Evolutionary conservation across 2,113 vertebrate species (phyloP).

Genomic region (Anser brachyrhynchus): DNA sequence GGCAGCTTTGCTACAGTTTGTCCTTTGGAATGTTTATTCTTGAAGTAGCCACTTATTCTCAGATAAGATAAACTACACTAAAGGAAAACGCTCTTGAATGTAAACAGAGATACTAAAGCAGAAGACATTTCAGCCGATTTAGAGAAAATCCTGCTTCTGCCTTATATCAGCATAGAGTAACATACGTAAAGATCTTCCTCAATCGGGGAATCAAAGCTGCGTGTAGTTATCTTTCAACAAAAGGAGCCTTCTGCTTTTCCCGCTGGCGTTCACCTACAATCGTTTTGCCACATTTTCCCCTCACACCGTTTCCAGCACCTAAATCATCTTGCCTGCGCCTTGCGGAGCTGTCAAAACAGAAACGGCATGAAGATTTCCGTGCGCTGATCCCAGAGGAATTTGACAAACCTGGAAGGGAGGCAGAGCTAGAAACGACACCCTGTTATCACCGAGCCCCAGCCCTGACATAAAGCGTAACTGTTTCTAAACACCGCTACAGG

Average conservation of each 20-base stretch:
- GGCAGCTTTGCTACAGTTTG: background rate
- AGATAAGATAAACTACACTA: background rate
- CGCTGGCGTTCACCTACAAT: background rate
- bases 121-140: background rate
- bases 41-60: background rate
- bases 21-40: background rate
- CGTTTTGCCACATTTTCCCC: background rate
- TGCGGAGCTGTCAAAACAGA: background rate
- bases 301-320: background rate
- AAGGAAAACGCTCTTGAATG: background rate
- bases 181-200: too few relatives aligned
- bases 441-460: background rate
- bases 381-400: background rate
- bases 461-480: background rate
- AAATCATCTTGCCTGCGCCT: background rate
- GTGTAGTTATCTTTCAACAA: rapidly evolving
- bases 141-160: background rate
- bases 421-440: background rate
- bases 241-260: background rate
- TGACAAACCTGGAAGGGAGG: background rate
- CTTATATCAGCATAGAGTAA: background rate
- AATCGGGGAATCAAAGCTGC: background rate
- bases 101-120: background rate
- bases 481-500: background rate
- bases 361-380: background rate